These are phyloP conservation scores for Cinara cedri DNA, from an alignment of 2,888 invertebrate species.

Conservation along the genomic window DNA sequence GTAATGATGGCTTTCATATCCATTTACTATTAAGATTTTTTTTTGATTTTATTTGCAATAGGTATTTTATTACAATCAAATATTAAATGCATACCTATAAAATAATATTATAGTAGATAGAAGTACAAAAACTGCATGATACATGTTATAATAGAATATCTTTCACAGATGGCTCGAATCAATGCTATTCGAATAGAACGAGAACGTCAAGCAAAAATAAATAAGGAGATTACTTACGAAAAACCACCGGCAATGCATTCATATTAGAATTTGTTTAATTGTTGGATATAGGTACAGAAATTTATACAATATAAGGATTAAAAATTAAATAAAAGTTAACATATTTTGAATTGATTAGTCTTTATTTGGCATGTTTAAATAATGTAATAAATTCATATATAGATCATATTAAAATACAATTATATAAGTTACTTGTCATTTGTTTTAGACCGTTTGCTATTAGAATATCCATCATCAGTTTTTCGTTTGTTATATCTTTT, in stretches of 20 bases:
- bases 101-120: not conserved
- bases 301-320: not conserved
- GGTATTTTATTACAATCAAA: not conserved
- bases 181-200: slow-evolving; percentile 15
- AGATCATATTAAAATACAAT: slow-evolving; percentile 12
- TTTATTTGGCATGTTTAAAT: slow-evolving; percentile 20
- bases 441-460: slow-evolving; percentile 19
- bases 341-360: slow-evolving; percentile 2
- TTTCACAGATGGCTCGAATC: slow-evolving; percentile 19
- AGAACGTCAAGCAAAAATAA: not conserved
- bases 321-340: not conserved
- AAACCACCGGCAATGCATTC: slow-evolving; percentile 48
- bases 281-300: not conserved
- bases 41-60: not conserved
- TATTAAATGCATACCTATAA: not conserved
- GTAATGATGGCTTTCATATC: no score
- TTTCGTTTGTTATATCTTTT: slow-evolving; percentile 35
- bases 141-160: not conserved
- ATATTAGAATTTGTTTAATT: not conserved
- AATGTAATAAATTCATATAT: slow-evolving; percentile 4
- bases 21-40: not conserved
- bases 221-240: slow-evolving; percentile 1
- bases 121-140: not conserved
- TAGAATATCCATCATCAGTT: slow-evolving; percentile 6
- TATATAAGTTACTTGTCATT: slow-evolving; percentile 35